These are phyloP conservation scores for Canis aureus DNA, from an alignment of 2,113 vertebrate species.

Conservation along the genomic window DNA sequence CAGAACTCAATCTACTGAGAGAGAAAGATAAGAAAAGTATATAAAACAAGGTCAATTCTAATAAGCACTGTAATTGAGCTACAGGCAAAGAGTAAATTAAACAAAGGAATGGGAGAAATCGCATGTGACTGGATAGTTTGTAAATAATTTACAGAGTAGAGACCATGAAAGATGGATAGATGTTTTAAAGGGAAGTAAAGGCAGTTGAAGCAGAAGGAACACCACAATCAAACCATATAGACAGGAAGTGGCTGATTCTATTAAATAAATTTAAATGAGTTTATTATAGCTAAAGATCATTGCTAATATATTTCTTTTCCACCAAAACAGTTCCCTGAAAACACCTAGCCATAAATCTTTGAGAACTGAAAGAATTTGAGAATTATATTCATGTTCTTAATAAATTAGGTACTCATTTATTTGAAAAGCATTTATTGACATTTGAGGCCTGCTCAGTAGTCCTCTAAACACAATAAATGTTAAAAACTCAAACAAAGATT, in stretches of 20 bases:
- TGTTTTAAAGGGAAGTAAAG: neutral
- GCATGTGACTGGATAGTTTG: neutral
- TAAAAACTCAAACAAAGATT: neutral
- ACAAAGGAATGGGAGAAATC: neutral
- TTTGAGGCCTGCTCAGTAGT: neutral
- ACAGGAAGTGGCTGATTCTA: neutral
- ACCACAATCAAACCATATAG: neutral
- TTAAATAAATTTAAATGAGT: neutral
- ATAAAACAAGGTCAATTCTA: neutral
- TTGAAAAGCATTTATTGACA: neutral
- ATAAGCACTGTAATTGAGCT: neutral
- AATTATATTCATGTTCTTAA: neutral
- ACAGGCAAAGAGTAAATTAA: neutral
- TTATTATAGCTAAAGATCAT: neutral
- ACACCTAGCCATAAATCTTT: neutral
- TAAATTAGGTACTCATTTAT: neutral
- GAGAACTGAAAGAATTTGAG: neutral
- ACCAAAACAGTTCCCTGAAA: neutral
- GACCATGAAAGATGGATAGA: neutral
- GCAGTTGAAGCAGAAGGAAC: neutral
- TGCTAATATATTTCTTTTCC: neutral
- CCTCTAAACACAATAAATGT: neutral
- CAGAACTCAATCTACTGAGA: neutral
- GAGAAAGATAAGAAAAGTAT: neutral
- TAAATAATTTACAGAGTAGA: neutral